Conservation (phyloP, 2,113 vertebrate species). For the Mormyrus lacerda region DNA sequence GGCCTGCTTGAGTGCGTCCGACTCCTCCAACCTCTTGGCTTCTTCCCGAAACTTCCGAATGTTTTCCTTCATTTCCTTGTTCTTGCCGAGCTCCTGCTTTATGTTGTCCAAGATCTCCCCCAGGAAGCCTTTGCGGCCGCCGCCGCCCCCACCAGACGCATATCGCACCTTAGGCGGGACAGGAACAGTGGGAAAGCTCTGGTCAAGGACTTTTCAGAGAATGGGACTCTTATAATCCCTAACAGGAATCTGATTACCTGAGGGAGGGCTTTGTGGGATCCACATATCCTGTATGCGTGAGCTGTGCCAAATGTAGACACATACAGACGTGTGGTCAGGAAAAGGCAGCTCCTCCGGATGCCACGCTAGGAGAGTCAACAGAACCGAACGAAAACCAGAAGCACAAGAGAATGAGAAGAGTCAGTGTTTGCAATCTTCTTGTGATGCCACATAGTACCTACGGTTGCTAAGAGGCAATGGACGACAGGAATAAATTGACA, state of each 20-base stretch:
- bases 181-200: not conserved
- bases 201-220: not conserved
- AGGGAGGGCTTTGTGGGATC: constrained; percentile 35
- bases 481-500: not conserved
- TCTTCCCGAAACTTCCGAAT: constrained; percentile 90
- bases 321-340: constrained; percentile 51
- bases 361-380: constrained; percentile 57
- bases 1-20: constrained; percentile 80
- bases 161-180: constrained; percentile 43
- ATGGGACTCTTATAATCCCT: not conserved
- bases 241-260: constrained; percentile 61
- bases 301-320: constrained; percentile 44
- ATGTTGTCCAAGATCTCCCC: constrained; percentile 84
- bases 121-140: constrained; percentile 80
- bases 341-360: constrained; percentile 51
- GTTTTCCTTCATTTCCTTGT: constrained; percentile 95
- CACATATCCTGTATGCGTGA: constrained; percentile 43
- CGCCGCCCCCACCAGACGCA: constrained; percentile 57
- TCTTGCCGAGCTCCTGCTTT: constrained; percentile 87
- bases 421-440: not conserved
- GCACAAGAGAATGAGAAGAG: not conserved
- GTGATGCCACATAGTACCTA: not conserved
- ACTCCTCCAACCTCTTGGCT: constrained; percentile 87
- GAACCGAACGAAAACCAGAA: too few species aligned
- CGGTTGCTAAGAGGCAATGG: not conserved